Evolutionary conservation across 2,113 vertebrate genomes (phyloP), one percentile per base, ranked within the genome.

Genomic region (Pica pica): DNA sequence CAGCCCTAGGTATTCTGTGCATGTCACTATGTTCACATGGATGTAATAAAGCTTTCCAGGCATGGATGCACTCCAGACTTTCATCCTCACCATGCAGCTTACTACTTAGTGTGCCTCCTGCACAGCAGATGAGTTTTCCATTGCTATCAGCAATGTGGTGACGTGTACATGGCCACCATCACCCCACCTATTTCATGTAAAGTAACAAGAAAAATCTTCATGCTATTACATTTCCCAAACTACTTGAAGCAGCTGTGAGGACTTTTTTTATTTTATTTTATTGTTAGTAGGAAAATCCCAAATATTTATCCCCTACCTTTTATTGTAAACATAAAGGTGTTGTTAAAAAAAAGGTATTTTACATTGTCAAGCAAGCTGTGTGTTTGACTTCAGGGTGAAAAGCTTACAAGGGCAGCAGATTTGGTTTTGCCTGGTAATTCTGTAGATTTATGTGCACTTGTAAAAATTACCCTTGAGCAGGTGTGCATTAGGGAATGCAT

Each of bases 101-200:
- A 8, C 12, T 53, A 3, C 12, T 75, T 52, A n/a, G 4, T 22
- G 9, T 16, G 33, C 22, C 44, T 93, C 18, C 84, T 1, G 3
- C 47, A 55, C 17, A 79, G 74, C 78, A 84, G 67, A 56, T 64
- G 52, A 27, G 49, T 64, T 64, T 85, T 55, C 41, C 30, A 10
- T 33, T 75, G 74, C 27, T 60, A 1, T 59, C 70, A 85, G 67
- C 21, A 64, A 1, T 20, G 63, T 73, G 49, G 41, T 76, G 75
- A 64, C 0, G 2, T 16, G 22, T 28, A 28, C 16, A 1, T 37
- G 75, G 60, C 46, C 35, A 46, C 18, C 4, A 4, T 60, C 49
- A 69, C 16, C 37, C 13, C 35, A 61, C 33, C 44, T 59, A 1
- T 68, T 83, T 76, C 10, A 61, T 42, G 27, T 44, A 37, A 64